Evolutionary conservation across 2,113 vertebrate genomes (phyloP).

Genomic region (Xiphophorus maculatus): DNA sequence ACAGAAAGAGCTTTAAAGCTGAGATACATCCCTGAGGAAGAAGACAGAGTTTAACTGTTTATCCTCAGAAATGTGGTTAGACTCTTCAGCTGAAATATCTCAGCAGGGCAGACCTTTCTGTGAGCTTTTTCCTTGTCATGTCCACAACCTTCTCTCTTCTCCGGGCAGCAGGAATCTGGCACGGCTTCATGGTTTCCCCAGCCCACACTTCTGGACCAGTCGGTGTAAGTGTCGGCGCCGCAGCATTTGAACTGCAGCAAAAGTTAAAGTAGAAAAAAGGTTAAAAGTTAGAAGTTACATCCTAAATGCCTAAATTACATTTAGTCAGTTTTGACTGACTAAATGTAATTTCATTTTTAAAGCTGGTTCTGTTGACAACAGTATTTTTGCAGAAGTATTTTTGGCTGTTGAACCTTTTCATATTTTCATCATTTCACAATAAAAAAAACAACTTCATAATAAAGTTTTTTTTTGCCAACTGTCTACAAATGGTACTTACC

Average conservation of each 20-base stretch:
- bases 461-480: neutral
- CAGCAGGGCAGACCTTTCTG: conserved; percentile 32
- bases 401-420: neutral
- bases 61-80: neutral
- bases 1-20: conserved; percentile 14
- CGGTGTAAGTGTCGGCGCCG: conserved; percentile 25
- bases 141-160: conserved; percentile 31
- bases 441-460: neutral
- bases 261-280: neutral
- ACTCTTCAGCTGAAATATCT: conserved; percentile 3
- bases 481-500: neutral
- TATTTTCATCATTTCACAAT: neutral
- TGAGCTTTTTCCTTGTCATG: neutral
- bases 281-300: neutral
- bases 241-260: conserved; percentile 48
- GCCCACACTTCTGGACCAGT: conserved; percentile 43
- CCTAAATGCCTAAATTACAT: neutral
- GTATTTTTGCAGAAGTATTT: neutral
- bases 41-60: neutral
- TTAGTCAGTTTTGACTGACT: neutral
- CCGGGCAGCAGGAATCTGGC: conserved; percentile 46
- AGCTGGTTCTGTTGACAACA: too few species aligned
- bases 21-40: conserved; percentile 29
- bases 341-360: too few species aligned
- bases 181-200: conserved; percentile 21